Evolutionary conservation across 2,797 vertebrate genomes (phyloP).

Genomic region (Erethizon dorsatum): DNA sequence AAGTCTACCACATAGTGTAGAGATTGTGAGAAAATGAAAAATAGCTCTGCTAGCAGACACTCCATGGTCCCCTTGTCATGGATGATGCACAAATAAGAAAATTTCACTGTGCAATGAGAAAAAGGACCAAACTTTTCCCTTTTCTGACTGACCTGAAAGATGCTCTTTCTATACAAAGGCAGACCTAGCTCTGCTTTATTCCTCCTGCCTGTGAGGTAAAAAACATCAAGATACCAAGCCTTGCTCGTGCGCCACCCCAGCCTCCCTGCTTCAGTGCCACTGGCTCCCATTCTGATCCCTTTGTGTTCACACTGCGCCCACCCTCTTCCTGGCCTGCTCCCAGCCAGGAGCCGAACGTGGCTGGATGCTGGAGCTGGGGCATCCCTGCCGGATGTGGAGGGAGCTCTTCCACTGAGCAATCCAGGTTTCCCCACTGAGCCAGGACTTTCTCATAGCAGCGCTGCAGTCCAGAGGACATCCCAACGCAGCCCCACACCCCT

Average conservation of each 20-base stretch:
- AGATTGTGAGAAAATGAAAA: not conserved
- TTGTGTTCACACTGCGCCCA: not conserved
- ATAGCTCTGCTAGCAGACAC: not conserved
- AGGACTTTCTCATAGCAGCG: not conserved
- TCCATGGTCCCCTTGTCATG: not conserved
- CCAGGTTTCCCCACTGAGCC: not conserved
- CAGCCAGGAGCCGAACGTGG: too few relatives aligned
- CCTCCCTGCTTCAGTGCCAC: too few relatives aligned
- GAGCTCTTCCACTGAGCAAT: not conserved
- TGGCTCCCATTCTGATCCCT: not conserved
- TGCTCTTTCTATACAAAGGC: not conserved
- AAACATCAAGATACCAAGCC: not conserved
- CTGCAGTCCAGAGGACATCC: not conserved
- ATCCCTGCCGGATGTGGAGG: not conserved
- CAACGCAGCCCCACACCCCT: too few relatives aligned
- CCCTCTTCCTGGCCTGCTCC: rapidly evolving
- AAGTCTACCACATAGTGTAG: not conserved
- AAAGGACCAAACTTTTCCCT: not conserved
- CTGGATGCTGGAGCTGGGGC: not conserved
- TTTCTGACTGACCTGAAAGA: not conserved
- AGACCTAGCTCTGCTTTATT: not conserved
- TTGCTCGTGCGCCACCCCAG: too few relatives aligned
- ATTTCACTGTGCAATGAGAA: not conserved
- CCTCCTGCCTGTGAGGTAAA: not conserved
- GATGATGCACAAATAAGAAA: not conserved